Conservation (phyloP, 2,888 invertebrate species). For the Diaphora mendica region DNA sequence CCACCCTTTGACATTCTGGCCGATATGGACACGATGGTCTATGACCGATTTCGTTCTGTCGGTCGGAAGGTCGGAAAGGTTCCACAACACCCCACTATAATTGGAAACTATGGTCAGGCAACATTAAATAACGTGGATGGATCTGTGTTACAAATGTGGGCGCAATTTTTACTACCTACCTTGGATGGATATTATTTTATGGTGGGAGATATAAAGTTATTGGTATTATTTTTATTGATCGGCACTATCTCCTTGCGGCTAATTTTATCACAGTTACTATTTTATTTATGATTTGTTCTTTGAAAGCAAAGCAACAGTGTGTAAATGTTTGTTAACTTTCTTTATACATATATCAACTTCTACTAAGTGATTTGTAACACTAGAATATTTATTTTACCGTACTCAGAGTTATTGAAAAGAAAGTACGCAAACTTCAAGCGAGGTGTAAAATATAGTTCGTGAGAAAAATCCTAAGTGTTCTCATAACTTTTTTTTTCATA, state of each 20-base stretch:
- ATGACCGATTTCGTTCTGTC: too few relatives aligned
- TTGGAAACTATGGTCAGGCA: too few relatives aligned
- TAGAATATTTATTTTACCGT: conserved; percentile 8
- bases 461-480: neutral
- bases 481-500: neutral
- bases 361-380: conserved; percentile 5
- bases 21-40: too few relatives aligned
- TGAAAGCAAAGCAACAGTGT: conserved; percentile 14
- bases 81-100: too few relatives aligned
- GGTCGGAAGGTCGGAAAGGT: too few relatives aligned
- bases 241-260: neutral
- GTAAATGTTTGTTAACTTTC: conserved; percentile 26
- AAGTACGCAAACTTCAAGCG: neutral
- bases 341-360: conserved; percentile 2
- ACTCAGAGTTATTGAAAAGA: conserved; percentile 12
- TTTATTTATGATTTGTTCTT: conserved; percentile 19
- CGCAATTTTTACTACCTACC: too few relatives aligned
- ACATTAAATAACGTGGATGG: too few relatives aligned
- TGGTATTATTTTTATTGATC: neutral
- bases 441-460: conserved; percentile 9
- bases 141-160: too few relatives aligned
- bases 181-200: too few relatives aligned
- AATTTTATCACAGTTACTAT: neutral
- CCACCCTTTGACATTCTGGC: too few relatives aligned
- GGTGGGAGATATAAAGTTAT: too few relatives aligned